Percentiles rank a stretch among this genome's conserved stretches.
phyloP scores from a whole-genome alignment of 2,888 invertebrate genomes.

The Perizoma affinitatum region DNA sequence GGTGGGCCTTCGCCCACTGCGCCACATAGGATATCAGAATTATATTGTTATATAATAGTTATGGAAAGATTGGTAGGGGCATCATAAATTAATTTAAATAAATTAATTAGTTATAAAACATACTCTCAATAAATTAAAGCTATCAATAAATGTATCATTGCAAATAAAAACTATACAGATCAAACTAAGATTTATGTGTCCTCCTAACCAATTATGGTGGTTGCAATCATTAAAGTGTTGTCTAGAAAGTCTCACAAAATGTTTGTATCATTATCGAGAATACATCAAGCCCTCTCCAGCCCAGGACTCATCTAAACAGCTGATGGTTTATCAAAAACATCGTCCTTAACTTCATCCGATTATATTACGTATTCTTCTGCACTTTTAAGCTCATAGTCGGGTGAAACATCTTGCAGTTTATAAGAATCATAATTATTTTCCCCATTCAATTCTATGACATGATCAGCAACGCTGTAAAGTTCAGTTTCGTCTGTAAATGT shows the following conservation, averaged over 20 bases:
- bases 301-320: constrained; percentile 53
- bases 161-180: too few species aligned
- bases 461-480: constrained; percentile 16
- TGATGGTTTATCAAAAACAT: constrained; percentile 55
- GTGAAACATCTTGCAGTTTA: constrained; percentile 19
- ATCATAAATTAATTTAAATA: too few species aligned
- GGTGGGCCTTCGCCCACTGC: too few species aligned
- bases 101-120: too few species aligned
- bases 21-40: too few species aligned
- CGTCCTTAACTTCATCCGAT: constrained; percentile 31
- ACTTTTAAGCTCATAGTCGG: constrained; percentile 24
- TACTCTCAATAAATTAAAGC: too few species aligned
- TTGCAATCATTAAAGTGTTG: constrained; percentile 16
- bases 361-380: constrained; percentile 13
- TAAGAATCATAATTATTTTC: constrained; percentile 15
- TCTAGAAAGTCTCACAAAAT: constrained; percentile 41
- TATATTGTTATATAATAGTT: too few species aligned
- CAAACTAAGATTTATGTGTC: too few species aligned
- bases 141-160: too few species aligned
- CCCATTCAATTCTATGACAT: constrained; percentile 1
- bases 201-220: constrained; percentile 1
- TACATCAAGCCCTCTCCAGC: constrained; percentile 45
- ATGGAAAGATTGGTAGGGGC: too few species aligned
- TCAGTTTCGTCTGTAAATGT: constrained; percentile 19
- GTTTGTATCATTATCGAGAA: constrained; percentile 54